Percentiles rank a stretch among this genome's conserved stretches.
Conservation (phyloP, 1,140 invertebrate species). For the Adelges cooleyi region DNA sequence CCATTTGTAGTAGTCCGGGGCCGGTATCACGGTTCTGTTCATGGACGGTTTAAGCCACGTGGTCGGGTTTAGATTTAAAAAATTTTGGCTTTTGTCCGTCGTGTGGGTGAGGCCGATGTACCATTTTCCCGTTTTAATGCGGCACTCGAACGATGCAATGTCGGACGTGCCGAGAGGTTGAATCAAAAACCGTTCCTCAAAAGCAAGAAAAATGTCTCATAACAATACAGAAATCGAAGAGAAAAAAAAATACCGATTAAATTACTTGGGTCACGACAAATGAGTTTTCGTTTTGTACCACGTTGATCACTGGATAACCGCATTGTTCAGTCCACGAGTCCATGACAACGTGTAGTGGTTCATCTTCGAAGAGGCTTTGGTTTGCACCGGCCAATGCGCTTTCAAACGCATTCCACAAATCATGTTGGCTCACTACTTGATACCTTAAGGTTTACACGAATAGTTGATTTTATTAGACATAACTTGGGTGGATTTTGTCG, state of each 20-base stretch:
- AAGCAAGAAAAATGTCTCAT: neutral
- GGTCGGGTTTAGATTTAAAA: neutral
- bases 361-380: neutral
- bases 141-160: too few relatives aligned
- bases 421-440: neutral
- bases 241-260: neutral
- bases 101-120: neutral
- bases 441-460: neutral
- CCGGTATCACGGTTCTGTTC: neutral
- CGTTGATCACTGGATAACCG: conserved; percentile 45
- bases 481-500: too few relatives aligned
- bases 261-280: conserved; percentile 44
- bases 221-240: neutral
- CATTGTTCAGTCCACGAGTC: conserved; percentile 45
- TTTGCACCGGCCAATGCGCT: neutral
- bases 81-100: neutral
- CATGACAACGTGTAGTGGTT: conserved; percentile 30
- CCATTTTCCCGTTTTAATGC: neutral
- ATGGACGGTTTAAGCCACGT: neutral
- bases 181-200: neutral
- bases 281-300: conserved; percentile 39
- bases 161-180: neutral
- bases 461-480: too few relatives aligned
- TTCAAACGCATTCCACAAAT: conserved; percentile 3
- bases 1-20: neutral